Evolutionary conservation across 2,113 vertebrate genomes (phyloP), one percentile per base, ranked within the genome.

Genomic region (Anoura caudifer): DNA sequence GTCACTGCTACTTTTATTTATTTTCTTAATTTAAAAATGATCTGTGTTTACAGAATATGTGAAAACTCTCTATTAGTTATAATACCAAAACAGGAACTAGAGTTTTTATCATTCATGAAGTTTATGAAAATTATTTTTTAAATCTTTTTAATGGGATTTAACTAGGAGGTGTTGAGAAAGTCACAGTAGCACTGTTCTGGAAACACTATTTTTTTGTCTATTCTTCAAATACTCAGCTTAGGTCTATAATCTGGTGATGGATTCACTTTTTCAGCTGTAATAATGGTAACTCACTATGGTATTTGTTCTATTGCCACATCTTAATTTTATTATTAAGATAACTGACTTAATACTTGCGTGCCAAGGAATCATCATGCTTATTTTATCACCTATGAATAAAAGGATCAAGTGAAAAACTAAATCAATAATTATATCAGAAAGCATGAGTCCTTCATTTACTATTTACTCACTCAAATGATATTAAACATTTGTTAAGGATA

Each of bases 81-180:
- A 76, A 54, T n/a, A 63, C 11, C 19, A 70, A 56, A 67, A 54
- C 4, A 20, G 3, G 17, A 67, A 76, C 70, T 61, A n/a, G n/a
- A 36, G 33, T 80, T 90, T 43, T 69, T 22, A 26, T 86, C 79
- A 67, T 89, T 38, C 33, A n/a, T 92, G 28, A 92, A 41, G 54
- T 56, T 67, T 80, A n/a, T 95, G 47, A 69, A 88, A 96, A 70
- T 61, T 81, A 3, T 82, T 87, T 86, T 83, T 72, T 83, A 22
- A 90, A 67, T 54, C 63, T 92, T 90, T 33, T 28, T 73, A 69
- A 79, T 69, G 38, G 9, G 17, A 61, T 24, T 76, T 47, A 12
- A 15, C 20, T 20, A 73, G 45, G 72, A 85, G 3, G n/a, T 79
- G 2, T 31, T 63, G 36, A 95, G 26, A 33, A 52, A 81, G n/a